Evolutionary conservation across 2,888 invertebrate species (phyloP).

Genomic region (Lagria hirta): DNA sequence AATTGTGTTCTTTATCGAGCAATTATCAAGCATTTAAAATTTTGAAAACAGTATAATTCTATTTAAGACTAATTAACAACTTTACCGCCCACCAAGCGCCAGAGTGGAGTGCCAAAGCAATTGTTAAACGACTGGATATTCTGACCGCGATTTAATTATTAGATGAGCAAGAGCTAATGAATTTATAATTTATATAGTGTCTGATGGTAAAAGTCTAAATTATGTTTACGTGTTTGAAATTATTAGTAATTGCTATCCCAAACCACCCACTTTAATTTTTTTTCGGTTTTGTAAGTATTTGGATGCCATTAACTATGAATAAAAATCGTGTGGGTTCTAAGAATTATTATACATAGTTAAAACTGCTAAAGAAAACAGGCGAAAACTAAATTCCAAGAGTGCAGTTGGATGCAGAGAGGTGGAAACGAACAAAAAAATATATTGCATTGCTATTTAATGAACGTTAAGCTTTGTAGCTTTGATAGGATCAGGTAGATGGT

Average conservation of each 20-base stretch:
- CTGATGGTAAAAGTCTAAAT: conserved; percentile 15
- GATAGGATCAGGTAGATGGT: conserved; percentile 37
- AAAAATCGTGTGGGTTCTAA: conserved; percentile 22
- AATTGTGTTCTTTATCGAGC: too few species aligned
- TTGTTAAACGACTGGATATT: conserved; percentile 9
- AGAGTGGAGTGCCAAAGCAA: conserved; percentile 7
- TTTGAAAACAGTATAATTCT: too few species aligned
- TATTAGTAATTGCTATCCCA: conserved; percentile 19
- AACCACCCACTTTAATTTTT: conserved; percentile 19
- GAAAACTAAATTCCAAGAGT: conserved; percentile 21
- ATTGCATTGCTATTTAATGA: conserved; percentile 44
- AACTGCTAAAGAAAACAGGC: conserved; percentile 23
- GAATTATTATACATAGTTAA: conserved; percentile 19
- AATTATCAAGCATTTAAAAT: too few species aligned
- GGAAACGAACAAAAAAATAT: conserved; percentile 33
- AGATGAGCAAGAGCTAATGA: conserved; percentile 13
- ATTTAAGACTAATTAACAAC: too few species aligned
- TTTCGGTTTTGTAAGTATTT: conserved; percentile 6
- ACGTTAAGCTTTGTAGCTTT: conserved; percentile 39
- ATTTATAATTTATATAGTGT: conserved; percentile 16
- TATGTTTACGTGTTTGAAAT: conserved; percentile 17
- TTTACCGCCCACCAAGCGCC: conserved; percentile 9
- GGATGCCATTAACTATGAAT: conserved; percentile 22
- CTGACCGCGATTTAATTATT: conserved; percentile 13
- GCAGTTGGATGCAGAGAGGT: conserved; percentile 24